These are phyloP conservation scores for Orchesella cincta DNA, from an alignment of 1,140 invertebrate species.

Conservation along the genomic window DNA sequence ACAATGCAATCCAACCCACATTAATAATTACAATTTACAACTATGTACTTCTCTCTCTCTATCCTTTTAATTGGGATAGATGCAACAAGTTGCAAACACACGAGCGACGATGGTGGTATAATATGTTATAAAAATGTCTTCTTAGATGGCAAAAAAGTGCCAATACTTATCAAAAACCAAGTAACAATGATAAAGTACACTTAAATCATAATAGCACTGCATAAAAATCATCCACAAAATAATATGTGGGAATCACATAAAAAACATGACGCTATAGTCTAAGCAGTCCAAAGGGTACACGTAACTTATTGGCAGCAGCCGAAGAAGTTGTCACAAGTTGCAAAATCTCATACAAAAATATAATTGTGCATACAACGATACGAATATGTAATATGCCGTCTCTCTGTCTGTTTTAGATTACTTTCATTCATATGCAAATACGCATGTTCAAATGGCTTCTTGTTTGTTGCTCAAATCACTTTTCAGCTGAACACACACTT, in stretches of 20 bases:
- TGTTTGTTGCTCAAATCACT: neutral
- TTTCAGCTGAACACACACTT: neutral
- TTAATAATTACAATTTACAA: too few relatives aligned
- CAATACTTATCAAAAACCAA: too few relatives aligned
- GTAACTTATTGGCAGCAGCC: conserved; percentile 5
- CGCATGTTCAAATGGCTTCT: neutral
- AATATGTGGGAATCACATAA: neutral
- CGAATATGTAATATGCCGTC: too few relatives aligned
- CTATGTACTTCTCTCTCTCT: too few relatives aligned
- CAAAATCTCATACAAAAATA: conserved; percentile 8
- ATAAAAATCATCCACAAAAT: neutral
- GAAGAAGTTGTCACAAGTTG: conserved; percentile 19
- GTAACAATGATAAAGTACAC: too few relatives aligned
- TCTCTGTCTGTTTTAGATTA: neutral
- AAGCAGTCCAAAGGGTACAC: neutral
- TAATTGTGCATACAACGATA: neutral
- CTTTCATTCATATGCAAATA: neutral
- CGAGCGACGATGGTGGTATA: too few relatives aligned
- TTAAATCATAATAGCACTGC: too few relatives aligned
- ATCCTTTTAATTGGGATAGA: too few relatives aligned
- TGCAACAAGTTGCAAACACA: too few relatives aligned
- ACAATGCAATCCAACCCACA: too few relatives aligned
- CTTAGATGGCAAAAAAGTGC: too few relatives aligned
- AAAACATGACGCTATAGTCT: neutral
- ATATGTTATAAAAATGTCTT: too few relatives aligned